Base-by-base conservation (phyloP, 1,140 invertebrate genomes). In the Cyclina sinensis region DNA sequence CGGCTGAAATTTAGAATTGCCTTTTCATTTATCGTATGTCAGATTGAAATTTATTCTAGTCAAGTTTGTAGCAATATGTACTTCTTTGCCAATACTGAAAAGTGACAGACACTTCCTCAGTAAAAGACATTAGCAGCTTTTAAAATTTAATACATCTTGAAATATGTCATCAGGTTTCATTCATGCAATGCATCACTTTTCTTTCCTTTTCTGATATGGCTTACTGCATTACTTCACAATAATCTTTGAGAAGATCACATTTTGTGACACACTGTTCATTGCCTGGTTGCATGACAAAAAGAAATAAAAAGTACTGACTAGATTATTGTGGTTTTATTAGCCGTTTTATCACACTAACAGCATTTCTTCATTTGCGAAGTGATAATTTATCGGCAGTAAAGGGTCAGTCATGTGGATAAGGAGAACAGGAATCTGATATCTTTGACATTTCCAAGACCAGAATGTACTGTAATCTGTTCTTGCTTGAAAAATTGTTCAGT, bases 351-450 rank as follows among this genome's bases (percentile, higher is more conserved):
- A 57, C 48, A 35, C 32, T 32, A 73, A 73, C 68, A 84, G 24
- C 65, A 74, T 84, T 84, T 74, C 65, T 70, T 48, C 62, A 70
- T 84, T 84, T 82, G 62, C 65, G 16, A 35, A 70, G 65, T 70
- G 65, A 70, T 37, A 12, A 70, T 35, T 70, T 70, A 70, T 70
- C 65, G 35, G 65, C 4, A 27, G 65, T 30, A 70, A 37, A 16
- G 27, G 4, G 1, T 18, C 27, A 27, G 65, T 37, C 24, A 37
- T n/a, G 35, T 70, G 65, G 65, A 4, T 32, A 70, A 70, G 37
- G 32, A 70, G 37, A 70, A 18, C 37, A 1, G 14, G 5, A 70
- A 70, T 12, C 12, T 5, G 65, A 70, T 70, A 70, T 18, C 7
- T 2, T 70, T 35, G 30, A 16, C 30, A 70, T n/a, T 7, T 70